Evolutionary conservation across 2,113 vertebrate species (phyloP).

Genomic region (Falcunculus frontatus): DNA sequence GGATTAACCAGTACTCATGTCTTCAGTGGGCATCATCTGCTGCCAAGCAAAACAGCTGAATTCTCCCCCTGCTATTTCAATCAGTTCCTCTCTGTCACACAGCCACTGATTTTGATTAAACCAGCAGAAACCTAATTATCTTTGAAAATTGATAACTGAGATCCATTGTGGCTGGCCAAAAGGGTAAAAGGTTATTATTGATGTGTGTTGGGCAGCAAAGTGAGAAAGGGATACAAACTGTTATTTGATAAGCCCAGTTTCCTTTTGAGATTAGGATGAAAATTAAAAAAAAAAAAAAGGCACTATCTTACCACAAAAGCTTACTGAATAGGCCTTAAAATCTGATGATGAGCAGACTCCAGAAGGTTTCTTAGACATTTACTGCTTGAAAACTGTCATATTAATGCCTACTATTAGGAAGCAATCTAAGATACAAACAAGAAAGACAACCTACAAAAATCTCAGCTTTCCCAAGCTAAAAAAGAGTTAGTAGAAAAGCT

Average conservation of each 20-base stretch:
- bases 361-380: background rate
- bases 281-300: background rate
- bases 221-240: background rate
- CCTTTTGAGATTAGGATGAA: background rate
- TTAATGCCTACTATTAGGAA: background rate
- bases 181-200: background rate
- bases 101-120: background rate
- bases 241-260: background rate
- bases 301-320: background rate
- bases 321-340: background rate
- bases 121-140: background rate
- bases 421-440: background rate
- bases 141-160: background rate
- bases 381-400: background rate
- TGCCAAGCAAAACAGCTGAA: background rate
- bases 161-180: background rate
- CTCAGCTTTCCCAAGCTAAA: background rate
- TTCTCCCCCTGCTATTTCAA: background rate
- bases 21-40: background rate
- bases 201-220: background rate
- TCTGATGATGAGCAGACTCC: background rate
- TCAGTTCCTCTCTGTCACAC: background rate
- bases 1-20: background rate
- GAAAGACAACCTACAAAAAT: background rate
- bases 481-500: background rate